Base-by-base conservation (phyloP, 2,888 invertebrate genomes). In the Anoplius nigerrimus region DNA sequence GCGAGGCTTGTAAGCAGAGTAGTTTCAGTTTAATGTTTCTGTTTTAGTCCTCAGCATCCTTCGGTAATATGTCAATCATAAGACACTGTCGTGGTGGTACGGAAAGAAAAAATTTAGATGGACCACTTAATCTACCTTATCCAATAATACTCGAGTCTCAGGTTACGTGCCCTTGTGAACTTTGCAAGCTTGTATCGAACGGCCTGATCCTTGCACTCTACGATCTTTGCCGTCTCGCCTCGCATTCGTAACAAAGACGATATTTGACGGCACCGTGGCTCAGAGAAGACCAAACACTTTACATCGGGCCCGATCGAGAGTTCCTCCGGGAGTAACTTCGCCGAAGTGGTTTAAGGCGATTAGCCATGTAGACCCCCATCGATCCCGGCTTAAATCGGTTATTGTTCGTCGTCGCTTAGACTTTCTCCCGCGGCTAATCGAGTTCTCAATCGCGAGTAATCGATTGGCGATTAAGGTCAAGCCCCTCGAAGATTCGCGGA, bases 381-480 rank as follows among this genome's bases (percentile, higher is more conserved):
- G 81, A 82, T 81, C 77, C 71, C 63, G 62, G 75, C 72, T 84
- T 78, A 80, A 82, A 75, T 80, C 76, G 77, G 76, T 84, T 83
- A 82, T 84, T 82, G 82, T 84, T 80, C 78, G 71, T 34, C 34
- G 34, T 58, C 62, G 72, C 70, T 67, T 66, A 64, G 74, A 66
- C 65, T 71, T 72, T 76, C 70, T 67, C 59, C 46, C 18, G 59
- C 59, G 63, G 74, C 75, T 81, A 81, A 84, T 83, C 73, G 80
- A 79, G 70, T 81, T 81, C 79, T 75, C 81, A 80, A 81, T 81
- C 79, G 80, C 71, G 72, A 58, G 68, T 57, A 78, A 81, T 77
- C 69, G 74, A 72, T 80, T 75, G 76, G 71, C 75, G 78, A 80
- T 82, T 79, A 75, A 78, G 71, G 73, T 71, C 78, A 76, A 66